Percentiles rank a stretch among this genome's conserved stretches.
These are phyloP conservation scores for Darevskia mixta DNA, from an alignment of 2,797 vertebrate genomes.

Conservation along the genomic window DNA sequence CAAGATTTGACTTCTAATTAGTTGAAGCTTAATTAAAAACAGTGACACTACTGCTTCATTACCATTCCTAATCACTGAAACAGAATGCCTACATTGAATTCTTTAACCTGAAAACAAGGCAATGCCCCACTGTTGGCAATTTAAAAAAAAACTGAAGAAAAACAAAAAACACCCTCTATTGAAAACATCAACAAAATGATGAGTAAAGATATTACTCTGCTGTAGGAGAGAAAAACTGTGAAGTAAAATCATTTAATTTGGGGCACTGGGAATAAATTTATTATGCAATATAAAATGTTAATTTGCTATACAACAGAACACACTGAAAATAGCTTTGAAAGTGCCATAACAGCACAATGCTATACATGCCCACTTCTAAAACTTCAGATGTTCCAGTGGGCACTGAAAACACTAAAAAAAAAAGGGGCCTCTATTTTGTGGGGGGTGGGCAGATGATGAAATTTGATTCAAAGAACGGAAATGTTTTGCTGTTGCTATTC, in stretches of 20 bases:
- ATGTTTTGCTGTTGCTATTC: too few relatives aligned
- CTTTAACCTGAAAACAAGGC: conserved; percentile 9
- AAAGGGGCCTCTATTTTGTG: too few relatives aligned
- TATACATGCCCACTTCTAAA: not conserved
- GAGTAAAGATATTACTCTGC: conserved; percentile 44
- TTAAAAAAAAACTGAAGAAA: conserved; percentile 4
- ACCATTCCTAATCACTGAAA: conserved; percentile 54
- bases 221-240: conserved; percentile 33
- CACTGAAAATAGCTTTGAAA: not conserved
- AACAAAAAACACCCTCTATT: conserved; percentile 1
- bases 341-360: not conserved
- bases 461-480: too few relatives aligned
- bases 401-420: too few relatives aligned
- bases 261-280: not conserved
- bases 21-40: conserved; percentile 73
- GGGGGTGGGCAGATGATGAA: too few relatives aligned
- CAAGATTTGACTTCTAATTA: conserved; percentile 67
- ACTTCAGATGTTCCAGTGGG: not conserved
- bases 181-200: conserved; percentile 24
- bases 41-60: conserved; percentile 64
- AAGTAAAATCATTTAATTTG: conserved; percentile 44
- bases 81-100: conserved; percentile 58
- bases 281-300: not conserved
- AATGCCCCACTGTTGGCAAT: not conserved
- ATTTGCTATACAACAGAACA: not conserved